Evolutionary conservation across 2,113 vertebrate genomes (phyloP).

Genomic region (Clarias gariepinus): DNA sequence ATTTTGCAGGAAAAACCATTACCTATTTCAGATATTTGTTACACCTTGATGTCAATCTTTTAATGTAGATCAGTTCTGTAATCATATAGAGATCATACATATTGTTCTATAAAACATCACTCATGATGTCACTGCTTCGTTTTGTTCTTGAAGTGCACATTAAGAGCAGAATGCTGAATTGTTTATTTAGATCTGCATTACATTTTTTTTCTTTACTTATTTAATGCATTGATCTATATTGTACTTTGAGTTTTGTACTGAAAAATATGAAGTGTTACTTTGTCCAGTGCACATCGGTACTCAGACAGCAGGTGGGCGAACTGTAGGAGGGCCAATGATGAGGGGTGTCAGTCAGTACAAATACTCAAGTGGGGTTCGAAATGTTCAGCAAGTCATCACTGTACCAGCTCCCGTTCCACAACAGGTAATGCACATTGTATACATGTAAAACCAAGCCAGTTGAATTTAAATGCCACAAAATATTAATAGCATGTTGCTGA

Average conservation of each 20-base stretch:
- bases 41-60: background rate
- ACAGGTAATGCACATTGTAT: slow-evolving; percentile 66
- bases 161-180: background rate
- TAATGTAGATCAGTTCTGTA: background rate
- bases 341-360: slow-evolving; percentile 77
- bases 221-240: background rate
- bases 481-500: background rate
- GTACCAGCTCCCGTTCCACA: slow-evolving; percentile 60
- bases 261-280: background rate
- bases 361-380: slow-evolving; percentile 77
- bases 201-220: background rate
- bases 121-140: background rate
- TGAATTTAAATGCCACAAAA: background rate
- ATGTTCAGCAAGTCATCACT: slow-evolving; percentile 71
- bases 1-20: background rate
- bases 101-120: background rate
- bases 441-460: background rate
- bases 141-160: background rate
- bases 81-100: background rate
- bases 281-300: slow-evolving; percentile 88
- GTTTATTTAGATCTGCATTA: background rate
- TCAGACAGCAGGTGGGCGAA: slow-evolving; percentile 79
- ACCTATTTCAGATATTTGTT: background rate
- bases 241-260: background rate
- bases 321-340: slow-evolving; percentile 60